phyloP scores from a whole-genome alignment of 2,113 vertebrate species.

The Sigmodon hispidus region DNA sequence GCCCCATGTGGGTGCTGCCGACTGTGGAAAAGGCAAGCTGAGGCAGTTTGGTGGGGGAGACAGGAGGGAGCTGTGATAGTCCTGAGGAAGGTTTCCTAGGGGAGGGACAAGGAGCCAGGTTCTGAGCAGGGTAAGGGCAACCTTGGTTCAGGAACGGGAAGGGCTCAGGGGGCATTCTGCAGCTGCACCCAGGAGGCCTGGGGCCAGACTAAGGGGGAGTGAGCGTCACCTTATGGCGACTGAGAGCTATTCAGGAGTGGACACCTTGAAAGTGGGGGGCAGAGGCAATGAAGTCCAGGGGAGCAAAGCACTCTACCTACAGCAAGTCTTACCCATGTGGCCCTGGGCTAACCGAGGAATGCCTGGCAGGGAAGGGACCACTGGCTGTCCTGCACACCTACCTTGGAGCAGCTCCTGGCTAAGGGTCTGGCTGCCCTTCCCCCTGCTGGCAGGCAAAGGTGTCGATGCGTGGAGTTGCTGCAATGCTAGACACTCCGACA shows the following conservation, averaged over 20 bases:
- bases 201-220: neutral
- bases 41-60: neutral
- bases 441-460: conserved; percentile 88
- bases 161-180: neutral
- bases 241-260: neutral
- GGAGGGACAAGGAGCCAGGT: neutral
- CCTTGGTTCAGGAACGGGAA: neutral
- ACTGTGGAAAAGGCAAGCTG: neutral
- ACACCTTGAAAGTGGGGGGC: neutral
- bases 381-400: conserved; percentile 64
- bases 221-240: neutral
- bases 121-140: neutral
- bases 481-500: conserved; percentile 93
- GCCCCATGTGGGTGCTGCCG: too few relatives aligned
- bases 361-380: neutral
- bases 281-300: neutral
- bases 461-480: conserved; percentile 91
- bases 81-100: neutral
- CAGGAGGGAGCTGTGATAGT: neutral
- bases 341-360: neutral
- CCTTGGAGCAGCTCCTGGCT: conserved; percentile 94
- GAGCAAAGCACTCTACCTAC: neutral
- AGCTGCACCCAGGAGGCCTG: neutral
- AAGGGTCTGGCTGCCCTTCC: conserved; percentile 89
- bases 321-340: too few relatives aligned